Base-by-base conservation (phyloP, 2,113 vertebrate genomes). In the Albula glossodonta region DNA sequence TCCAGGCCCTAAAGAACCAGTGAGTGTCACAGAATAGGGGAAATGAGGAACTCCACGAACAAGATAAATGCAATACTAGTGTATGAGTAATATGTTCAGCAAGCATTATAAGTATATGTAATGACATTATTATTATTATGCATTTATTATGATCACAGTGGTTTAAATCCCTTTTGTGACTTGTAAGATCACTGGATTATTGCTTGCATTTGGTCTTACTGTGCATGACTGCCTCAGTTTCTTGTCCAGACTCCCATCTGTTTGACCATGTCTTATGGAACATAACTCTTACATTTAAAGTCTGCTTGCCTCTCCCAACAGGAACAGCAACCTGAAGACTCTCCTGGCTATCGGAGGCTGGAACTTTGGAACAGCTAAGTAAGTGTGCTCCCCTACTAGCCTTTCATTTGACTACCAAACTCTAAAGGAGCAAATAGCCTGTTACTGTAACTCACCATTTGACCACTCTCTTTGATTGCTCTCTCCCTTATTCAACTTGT, bases 361-460 rank as follows among this genome's bases (percentile, higher is more conserved):
- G 93, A 94, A 95, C 83, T 95, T 96, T 82, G 93, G 94, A 8
- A 95, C 91, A 60, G 82, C 89, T 57, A 94, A 94, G 95, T 95
- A 90, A 93, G 91, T 88, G 31, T 41, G 48, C 4, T 31, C 8
- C 56, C 51, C 5, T 7, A 11, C 4, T 50, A 15, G 9, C 8
- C 31, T 80, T 80, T n/a, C 17, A 8, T 80, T 56, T 51, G 5
- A n/a, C 74, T 22, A 63, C 41, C 53, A 51, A 66, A 31, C 51
- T 52, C 1, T 10, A 52, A 41, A 31, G 0, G 49, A 4, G n/a
- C 74, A n/a, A 70, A 25, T 22, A 52, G 81, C 13, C 52, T 49
- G 1, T 83, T 70, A 25, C 17, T 22, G 2, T 22, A n/a, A 22
- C 63, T 70, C 13, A 17, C 17, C 3, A 70, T 74, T 79, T 2